These are phyloP conservation scores for Epinephelus awoara DNA, from an alignment of 2,797 vertebrate species.

Conservation along the genomic window DNA sequence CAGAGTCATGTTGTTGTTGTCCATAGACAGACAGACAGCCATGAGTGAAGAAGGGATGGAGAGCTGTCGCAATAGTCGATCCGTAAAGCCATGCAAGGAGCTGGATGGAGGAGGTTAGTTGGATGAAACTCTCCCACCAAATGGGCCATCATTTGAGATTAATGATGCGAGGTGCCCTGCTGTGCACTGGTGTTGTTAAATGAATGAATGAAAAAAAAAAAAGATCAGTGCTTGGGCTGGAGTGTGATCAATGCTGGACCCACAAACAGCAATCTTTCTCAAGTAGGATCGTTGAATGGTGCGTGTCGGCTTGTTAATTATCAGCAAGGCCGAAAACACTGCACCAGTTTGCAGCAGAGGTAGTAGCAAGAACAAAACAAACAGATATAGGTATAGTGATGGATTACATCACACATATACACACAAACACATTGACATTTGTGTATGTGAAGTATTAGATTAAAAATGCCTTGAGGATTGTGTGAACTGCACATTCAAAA, in stretches of 20 bases:
- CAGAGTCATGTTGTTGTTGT: conserved; percentile 64
- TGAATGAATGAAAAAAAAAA: conserved; percentile 27
- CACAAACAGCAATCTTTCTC: conserved; percentile 4
- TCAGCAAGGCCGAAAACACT: conserved; percentile 14
- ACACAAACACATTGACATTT: conserved; percentile 74
- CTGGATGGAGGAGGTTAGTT: conserved; percentile 56
- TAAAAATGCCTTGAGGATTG: conserved; percentile 22
- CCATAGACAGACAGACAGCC: conserved; percentile 63
- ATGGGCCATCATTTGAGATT: conserved; percentile 29
- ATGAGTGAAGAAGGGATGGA: conserved; percentile 58
- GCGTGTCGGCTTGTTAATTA: conserved; percentile 5
- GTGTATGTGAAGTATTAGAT: conserved; percentile 27
- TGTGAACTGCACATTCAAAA: conserved; percentile 8
- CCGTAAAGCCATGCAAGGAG: conserved; percentile 73
- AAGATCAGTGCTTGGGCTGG: conserved; percentile 8
- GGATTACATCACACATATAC: conserved; percentile 79
- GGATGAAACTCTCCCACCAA: conserved; percentile 40
- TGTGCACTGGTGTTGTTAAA: conserved; percentile 28
- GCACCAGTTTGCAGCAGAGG: conserved; percentile 19
- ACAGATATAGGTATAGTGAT: conserved; percentile 76
- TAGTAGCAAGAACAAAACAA: conserved; percentile 53
- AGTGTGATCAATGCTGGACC: conserved; percentile 31
- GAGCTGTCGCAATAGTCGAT: conserved; percentile 43
- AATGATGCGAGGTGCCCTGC: conserved; percentile 36
- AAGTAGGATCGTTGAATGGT: not conserved